phyloP scores from a whole-genome alignment of 92 coral and sea anemone genomes.

The Phenganax stokvisi region DNA sequence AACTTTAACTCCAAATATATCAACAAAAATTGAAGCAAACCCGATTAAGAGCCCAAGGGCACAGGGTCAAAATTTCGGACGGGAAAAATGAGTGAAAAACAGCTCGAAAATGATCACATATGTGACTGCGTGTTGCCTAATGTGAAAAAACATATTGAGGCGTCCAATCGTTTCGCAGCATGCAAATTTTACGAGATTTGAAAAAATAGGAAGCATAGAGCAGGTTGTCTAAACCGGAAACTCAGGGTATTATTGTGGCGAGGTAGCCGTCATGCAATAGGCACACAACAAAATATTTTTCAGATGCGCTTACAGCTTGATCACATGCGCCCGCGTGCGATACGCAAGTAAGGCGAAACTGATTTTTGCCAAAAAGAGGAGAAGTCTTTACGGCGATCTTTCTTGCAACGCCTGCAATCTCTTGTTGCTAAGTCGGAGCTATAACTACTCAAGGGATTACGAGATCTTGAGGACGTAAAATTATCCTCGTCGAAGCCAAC shows the following conservation, averaged over 20 bases:
- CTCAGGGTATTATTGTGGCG: background rate
- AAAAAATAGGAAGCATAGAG: conserved; percentile 15
- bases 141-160: background rate
- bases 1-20: conserved; percentile 9
- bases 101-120: background rate
- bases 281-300: background rate
- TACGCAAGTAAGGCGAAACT: too few relatives aligned
- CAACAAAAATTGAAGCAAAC: background rate
- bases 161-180: conserved; percentile 9
- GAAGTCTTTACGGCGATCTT: too few relatives aligned
- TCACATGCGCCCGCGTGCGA: background rate
- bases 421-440: background rate
- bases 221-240: conserved; percentile 36
- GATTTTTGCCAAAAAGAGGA: too few relatives aligned
- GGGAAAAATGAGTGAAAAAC: background rate
- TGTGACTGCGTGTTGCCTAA: background rate
- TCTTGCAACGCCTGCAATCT: background rate
- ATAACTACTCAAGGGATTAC: background rate
- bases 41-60: conserved; percentile 10
- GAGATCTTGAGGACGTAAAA: conserved; percentile 26
- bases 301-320: background rate
- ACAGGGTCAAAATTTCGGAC: background rate
- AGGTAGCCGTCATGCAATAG: conserved; percentile 34
- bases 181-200: conserved; percentile 10
- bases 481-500: conserved; percentile 11